Base-by-base conservation (phyloP, 2,797 vertebrate genomes). In the Sebastes hubbsi region DNA sequence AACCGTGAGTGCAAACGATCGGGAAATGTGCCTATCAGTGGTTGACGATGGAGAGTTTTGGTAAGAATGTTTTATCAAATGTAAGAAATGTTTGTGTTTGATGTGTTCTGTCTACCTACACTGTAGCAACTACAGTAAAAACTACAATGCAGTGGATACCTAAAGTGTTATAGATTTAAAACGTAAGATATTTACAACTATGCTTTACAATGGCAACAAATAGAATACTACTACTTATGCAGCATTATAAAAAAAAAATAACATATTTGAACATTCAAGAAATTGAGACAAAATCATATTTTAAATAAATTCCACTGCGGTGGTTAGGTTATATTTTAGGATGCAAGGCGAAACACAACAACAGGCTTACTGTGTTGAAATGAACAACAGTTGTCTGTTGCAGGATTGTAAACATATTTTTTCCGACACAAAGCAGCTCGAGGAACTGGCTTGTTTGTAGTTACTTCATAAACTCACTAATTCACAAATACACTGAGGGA, bases 21-120 rank as follows among this genome's bases (percentile, higher is more conserved):
- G 77, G 7, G 34, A 83, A 0, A 22, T 3, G n/a, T 93, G 85
- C 52, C 83, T 76, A 0, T 24, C 71, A 3, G 78, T 84, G 11
- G 52, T 30, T 7, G 77, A 96, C 0, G 83, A 96, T 77, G 95
- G 95, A 24, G 95, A 96, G 74, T 96, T 96, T 78, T 96, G 96
- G 95, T 96, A 88, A 91, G 87, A 1, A 65, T 12, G 22, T n/a
- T 49, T 36, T 3, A 0, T 29, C 4, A 55, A 42, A 68, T 18
- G 1, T 22, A 2, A 14, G 2, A 38, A 20, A 9, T 9, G 14
- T 54, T 22, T 38, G 36, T 38, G 36, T 38, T 38, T 38, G 36
- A 38, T 38, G 13, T 38, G 36, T 38, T 38, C 36, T 38, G 36
- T 38, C 36, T 38, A 0, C 36, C 7, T 55, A 12, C 9, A 69